These are phyloP conservation scores for Trichopoda pennipes DNA, from an alignment of 2,888 invertebrate species.

Conservation along the genomic window DNA sequence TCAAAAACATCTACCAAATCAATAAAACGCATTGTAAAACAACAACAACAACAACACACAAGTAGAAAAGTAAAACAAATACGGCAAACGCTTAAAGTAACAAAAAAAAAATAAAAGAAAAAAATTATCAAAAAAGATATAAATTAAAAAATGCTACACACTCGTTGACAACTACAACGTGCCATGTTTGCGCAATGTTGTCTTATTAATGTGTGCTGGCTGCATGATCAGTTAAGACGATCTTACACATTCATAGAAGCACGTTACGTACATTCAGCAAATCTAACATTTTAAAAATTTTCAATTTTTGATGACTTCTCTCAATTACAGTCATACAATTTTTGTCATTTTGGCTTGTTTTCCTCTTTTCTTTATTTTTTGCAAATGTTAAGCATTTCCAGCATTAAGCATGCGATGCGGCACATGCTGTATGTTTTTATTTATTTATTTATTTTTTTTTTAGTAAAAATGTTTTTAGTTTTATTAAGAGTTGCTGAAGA, in stretches of 20 bases:
- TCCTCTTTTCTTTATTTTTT: background rate
- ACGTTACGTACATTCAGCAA: background rate
- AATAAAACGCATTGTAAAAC: conserved; percentile 58
- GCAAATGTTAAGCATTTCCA: conserved; percentile 4
- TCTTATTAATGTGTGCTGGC: conserved; percentile 24
- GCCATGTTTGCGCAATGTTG: conserved; percentile 66
- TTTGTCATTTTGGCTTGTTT: conserved; percentile 35
- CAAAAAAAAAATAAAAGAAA: background rate
- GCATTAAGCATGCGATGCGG: conserved; percentile 59
- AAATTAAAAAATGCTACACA: conserved; percentile 50
- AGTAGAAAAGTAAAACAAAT: conserved; percentile 23
- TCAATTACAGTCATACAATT: conserved; percentile 61
- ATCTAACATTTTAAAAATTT: conserved; percentile 32
- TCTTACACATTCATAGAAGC: conserved; percentile 27
- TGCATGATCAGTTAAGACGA: conserved; percentile 30
- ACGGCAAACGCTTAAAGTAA: conserved; percentile 48
- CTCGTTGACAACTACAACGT: conserved; percentile 68
- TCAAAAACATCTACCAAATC: conserved; percentile 4
- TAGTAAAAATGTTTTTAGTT: conserved; percentile 22
- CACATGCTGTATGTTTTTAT: conserved; percentile 61
- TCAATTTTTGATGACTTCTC: conserved; percentile 55
- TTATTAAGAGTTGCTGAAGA: conserved; percentile 36
- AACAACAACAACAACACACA: conserved; percentile 45
- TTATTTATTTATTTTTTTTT: conserved; percentile 36
- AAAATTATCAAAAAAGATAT: conserved; percentile 19